Base-by-base conservation (phyloP, 1,140 invertebrate genomes). In the Drosophila pachea region DNA sequence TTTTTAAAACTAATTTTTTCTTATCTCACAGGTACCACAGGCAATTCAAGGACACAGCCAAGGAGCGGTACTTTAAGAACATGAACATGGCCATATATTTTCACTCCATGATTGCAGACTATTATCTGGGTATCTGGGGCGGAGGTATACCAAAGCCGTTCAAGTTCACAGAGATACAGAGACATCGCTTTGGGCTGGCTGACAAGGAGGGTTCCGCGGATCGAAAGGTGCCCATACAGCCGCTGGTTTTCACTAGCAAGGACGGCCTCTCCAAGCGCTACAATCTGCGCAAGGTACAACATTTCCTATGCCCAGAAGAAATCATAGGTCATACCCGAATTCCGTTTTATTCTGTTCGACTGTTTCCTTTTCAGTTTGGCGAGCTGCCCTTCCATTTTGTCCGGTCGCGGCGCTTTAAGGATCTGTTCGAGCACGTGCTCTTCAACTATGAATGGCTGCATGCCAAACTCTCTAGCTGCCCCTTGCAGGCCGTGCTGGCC, bases 361-460 rank as follows among this genome's bases (percentile, higher is more conserved):
- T 22, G 3, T 22, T 22, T 22, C 1, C 49, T 52, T 90, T 89
- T 0, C 78, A 97, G 94, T 97, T 96, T 90, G 97, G 98, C 5
- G 98, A 99, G 89, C 90, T 99, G 47, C 98, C 98, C 0, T 99
- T 95, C 89, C 98, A 99, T 87, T 90, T 99, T 76, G 94, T 99
- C 0, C 91, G 97, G 11, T 95, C 97, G 0, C 93, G 95, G 56
- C 93, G 98, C 29, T 98, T 97, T 83, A 95, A 96, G 63, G 97
- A 99, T 90, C 91, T 99, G 0, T 98, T 98, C 88, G 93, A 95
- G 53, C 93, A 98, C 79, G 97, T 99, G 7, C 91, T 99, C 0
- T 99, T 99, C 90, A 99, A 99, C 90, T 99, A 99, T 88, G 94
- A 97, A 71, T 99, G 98, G 97, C 91, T 99, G 0, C 97, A 99